Conservation (phyloP, 2,113 vertebrate species). For the Castor canadensis region DNA sequence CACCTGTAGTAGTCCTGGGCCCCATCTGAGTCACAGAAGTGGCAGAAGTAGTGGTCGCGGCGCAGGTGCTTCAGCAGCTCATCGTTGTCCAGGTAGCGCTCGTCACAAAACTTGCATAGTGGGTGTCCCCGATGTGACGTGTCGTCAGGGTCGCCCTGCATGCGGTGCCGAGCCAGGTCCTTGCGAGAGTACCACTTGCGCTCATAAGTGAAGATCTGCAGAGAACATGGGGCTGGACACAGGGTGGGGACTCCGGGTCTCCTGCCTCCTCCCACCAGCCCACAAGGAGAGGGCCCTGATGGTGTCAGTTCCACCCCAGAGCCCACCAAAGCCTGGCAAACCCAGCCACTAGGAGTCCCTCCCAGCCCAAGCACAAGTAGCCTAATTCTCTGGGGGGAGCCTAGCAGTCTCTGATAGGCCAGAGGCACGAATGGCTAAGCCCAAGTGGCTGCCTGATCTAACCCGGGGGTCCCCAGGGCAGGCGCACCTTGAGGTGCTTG, state of each 20-base stretch:
- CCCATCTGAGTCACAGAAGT: constrained; percentile 97
- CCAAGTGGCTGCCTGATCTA: too few species aligned
- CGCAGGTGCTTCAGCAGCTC: constrained; percentile 96
- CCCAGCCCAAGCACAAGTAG: neutral
- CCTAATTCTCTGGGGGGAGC: neutral
- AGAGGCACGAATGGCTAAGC: neutral
- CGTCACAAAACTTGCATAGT: constrained; percentile 97
- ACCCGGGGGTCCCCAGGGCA: neutral
- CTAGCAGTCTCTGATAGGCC: neutral
- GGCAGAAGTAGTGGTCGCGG: constrained; percentile 97
- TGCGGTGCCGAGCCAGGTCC: constrained; percentile 95
- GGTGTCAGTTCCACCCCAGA: neutral
- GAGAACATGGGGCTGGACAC: neutral
- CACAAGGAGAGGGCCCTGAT: neutral
- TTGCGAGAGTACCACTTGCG: constrained; percentile 97
- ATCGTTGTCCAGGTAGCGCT: constrained; percentile 97
- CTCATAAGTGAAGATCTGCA: constrained; percentile 94
- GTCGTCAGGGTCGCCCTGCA: constrained; percentile 96
- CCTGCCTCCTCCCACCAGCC: fast-evolving
- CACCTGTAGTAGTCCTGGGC: constrained; percentile 95
- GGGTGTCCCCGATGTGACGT: constrained; percentile 97
- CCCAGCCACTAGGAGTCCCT: neutral
- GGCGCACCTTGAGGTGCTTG: constrained; percentile 93
- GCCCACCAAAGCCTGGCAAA: neutral
- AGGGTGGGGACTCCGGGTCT: neutral